phyloP scores from a whole-genome alignment of 1,140 invertebrate genomes.

The Cyphomyrmex costatus region DNA sequence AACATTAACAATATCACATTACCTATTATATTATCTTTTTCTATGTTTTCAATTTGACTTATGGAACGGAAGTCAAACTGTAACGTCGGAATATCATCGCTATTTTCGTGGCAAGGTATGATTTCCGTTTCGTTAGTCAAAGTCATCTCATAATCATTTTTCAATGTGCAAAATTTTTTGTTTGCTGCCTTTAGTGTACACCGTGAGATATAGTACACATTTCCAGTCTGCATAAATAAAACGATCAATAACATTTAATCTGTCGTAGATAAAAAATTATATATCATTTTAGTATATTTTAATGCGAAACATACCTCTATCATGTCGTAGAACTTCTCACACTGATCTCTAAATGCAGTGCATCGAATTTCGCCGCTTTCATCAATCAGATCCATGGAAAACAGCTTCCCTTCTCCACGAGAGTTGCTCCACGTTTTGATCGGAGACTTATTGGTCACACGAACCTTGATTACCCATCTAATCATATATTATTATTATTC shows the following conservation, averaged over 20 bases:
- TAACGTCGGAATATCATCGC: constrained; percentile 91
- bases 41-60: constrained; percentile 90
- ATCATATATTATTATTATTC: constrained; percentile 31
- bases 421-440: constrained; percentile 97
- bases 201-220: constrained; percentile 96
- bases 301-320: constrained; percentile 90
- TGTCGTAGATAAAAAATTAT: constrained; percentile 8
- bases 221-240: constrained; percentile 88
- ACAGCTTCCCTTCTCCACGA: constrained; percentile 96
- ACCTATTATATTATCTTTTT: constrained; percentile 92
- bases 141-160: constrained; percentile 99
- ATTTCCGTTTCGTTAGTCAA: constrained; percentile 94
- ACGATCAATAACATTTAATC: not conserved
- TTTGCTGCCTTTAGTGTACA: constrained; percentile 96
- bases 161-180: constrained; percentile 94
- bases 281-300: constrained; percentile 7
- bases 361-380: constrained; percentile 97
- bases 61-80: constrained; percentile 95
- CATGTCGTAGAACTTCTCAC: constrained; percentile 96
- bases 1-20: constrained; percentile 73
- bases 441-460: constrained; percentile 94
- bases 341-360: constrained; percentile 96
- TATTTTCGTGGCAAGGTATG: constrained; percentile 89
- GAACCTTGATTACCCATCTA: constrained; percentile 97
- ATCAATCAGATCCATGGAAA: constrained; percentile 97